phyloP scores from a whole-genome alignment of 1,140 invertebrate genomes.

The Ceratina australensis region DNA sequence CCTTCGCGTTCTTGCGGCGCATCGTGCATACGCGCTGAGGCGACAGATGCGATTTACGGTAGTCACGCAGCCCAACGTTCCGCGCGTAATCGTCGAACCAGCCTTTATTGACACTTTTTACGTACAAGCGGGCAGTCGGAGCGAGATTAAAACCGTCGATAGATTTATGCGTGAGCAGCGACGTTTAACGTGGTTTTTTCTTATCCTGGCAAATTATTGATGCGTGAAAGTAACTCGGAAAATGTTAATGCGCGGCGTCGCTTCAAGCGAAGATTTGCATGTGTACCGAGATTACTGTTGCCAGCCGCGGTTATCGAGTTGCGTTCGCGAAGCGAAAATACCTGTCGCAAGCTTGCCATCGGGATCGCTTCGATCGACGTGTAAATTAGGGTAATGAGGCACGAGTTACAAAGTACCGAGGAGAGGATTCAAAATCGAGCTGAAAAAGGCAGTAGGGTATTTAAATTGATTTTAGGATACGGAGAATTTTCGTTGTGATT shows the following conservation, averaged over 20 bases:
- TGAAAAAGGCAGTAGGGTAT: no score
- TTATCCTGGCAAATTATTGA: background rate
- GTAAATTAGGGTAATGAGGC: background rate
- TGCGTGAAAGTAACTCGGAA: background rate
- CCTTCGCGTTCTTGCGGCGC: background rate
- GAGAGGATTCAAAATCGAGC: no score
- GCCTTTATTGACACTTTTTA: constrained; percentile 5
- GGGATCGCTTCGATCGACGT: background rate
- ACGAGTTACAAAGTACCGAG: background rate
- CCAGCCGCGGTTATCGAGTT: background rate
- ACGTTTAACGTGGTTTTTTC: background rate
- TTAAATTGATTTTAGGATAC: no score
- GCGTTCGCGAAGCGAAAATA: no score
- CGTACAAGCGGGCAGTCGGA: background rate
- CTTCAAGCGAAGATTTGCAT: no score
- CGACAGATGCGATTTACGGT: background rate
- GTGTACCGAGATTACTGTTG: no score
- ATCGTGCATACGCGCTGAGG: background rate
- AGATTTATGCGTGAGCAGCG: background rate
- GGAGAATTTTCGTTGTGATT: background rate
- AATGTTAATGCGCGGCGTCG: no score
- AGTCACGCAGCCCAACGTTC: background rate
- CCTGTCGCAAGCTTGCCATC: no score
- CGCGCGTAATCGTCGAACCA: background rate
- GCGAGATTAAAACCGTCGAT: background rate